These are phyloP conservation scores for Coelopa pilipes DNA, from an alignment of 2,888 invertebrate species.

Conservation along the genomic window DNA sequence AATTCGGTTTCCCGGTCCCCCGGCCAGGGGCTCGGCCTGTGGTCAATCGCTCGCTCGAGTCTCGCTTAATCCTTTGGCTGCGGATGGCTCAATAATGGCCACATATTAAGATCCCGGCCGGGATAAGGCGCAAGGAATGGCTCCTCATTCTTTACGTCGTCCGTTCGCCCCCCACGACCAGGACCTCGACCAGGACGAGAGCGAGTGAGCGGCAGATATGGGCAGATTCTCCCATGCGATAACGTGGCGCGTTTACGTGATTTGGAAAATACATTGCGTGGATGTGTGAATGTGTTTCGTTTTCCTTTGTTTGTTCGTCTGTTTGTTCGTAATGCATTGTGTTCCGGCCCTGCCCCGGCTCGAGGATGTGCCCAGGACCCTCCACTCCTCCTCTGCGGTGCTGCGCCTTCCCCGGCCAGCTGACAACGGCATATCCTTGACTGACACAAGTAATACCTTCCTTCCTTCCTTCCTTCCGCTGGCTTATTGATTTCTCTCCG, in stretches of 20 bases:
- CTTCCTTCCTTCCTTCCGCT: constrained; percentile 28
- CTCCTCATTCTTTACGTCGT: constrained; percentile 52
- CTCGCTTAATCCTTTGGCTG: constrained; percentile 46
- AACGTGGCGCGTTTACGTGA: constrained; percentile 27
- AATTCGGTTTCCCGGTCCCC: constrained; percentile 6
- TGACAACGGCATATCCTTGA: constrained; percentile 37
- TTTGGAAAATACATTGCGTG: constrained; percentile 36
- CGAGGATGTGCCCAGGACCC: background rate
- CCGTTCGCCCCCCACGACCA: too few relatives aligned
- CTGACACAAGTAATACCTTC: constrained; percentile 39
- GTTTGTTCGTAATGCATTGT: background rate
- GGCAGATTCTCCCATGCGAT: background rate
- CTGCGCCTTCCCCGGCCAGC: constrained; percentile 23
- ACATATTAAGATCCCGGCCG: constrained; percentile 55
- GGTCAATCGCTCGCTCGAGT: constrained; percentile 18
- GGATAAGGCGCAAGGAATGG: constrained; percentile 51
- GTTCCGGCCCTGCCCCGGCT: background rate
- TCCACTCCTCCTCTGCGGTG: too few relatives aligned
- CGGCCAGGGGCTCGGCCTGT: constrained; percentile 17
- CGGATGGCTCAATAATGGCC: constrained; percentile 49
- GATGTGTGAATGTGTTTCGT: background rate
- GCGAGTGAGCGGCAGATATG: background rate
- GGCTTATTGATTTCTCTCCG: constrained; percentile 26
- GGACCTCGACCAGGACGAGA: background rate
- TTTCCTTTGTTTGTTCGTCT: background rate